A percentile compares a stretch with the other conserved stretches of the same genome.
Conservation (phyloP, 35 echinoderm and acorn worm species). For the Strongylocentrotus purpuratus region DNA sequence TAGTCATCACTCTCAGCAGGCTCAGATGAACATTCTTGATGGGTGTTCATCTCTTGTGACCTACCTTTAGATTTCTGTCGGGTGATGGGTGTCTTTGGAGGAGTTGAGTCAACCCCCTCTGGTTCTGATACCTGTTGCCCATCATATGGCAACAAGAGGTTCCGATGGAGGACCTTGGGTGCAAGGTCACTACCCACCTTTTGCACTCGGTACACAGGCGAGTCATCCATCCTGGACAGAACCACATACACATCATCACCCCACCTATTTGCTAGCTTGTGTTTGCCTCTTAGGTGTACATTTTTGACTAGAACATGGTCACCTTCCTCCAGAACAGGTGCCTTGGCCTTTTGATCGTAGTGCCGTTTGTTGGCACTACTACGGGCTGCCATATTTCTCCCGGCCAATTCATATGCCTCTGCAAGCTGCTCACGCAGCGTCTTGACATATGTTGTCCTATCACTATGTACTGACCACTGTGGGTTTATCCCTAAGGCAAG, state of each 20-base stretch:
- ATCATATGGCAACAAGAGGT: background rate
- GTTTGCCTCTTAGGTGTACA: conserved; percentile 43
- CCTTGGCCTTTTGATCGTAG: conserved; percentile 27
- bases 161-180: background rate
- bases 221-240: background rate
- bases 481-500: background rate
- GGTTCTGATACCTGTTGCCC: too few relatives aligned
- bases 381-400: background rate
- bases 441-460: background rate
- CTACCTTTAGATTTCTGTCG: background rate
- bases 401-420: background rate
- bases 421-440: background rate
- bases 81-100: background rate
- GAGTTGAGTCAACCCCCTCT: too few relatives aligned
- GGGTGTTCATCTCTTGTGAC: too few relatives aligned
- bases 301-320: conserved; percentile 43
- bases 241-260: conserved; percentile 8
- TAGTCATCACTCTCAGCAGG: too few relatives aligned
- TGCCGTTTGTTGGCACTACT: background rate
- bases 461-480: background rate
- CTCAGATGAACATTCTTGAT: too few relatives aligned
- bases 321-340: background rate
- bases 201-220: background rate
- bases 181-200: background rate
- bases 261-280: conserved; percentile 39